Conservation (phyloP, 2,113 vertebrate species). For the Anguilla rostrata region DNA sequence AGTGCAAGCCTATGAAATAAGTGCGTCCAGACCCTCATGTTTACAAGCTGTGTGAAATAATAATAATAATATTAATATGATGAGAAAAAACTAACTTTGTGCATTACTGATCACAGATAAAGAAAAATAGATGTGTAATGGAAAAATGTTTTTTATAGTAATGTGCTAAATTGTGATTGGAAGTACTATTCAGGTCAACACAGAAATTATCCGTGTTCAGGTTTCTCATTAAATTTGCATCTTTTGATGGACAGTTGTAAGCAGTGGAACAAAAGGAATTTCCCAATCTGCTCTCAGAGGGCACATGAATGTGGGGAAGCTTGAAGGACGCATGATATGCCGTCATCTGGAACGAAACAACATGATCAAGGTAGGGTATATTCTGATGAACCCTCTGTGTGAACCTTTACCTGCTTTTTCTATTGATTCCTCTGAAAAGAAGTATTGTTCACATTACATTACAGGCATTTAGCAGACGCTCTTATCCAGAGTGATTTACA, state of each 20-base stretch:
- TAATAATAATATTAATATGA: not conserved
- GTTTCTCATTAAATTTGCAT: constrained; percentile 19
- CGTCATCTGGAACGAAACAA: constrained; percentile 81
- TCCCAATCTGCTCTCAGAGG: constrained; percentile 77
- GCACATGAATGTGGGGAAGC: constrained; percentile 86
- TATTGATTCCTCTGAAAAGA: not conserved
- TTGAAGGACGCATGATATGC: constrained; percentile 91
- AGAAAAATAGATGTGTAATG: not conserved
- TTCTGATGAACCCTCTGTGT: not conserved
- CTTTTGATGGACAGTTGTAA: constrained; percentile 73
- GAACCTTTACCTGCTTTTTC: not conserved
- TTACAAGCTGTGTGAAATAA: not conserved
- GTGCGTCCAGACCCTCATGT: constrained; percentile 64
- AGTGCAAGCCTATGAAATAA: constrained; percentile 86
- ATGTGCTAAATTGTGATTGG: not conserved
- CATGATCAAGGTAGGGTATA: constrained; percentile 79
- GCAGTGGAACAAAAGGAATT: constrained; percentile 83
- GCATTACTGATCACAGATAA: not conserved
- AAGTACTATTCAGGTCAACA: not conserved
- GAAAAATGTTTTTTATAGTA: not conserved
- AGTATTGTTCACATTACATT: not conserved
- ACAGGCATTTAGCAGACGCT: no score
- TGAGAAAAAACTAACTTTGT: not conserved
- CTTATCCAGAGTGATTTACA: no score
- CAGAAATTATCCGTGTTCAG: not conserved